These are phyloP conservation scores for Taxidea taxus DNA, from an alignment of 2,113 vertebrate species.

Conservation along the genomic window DNA sequence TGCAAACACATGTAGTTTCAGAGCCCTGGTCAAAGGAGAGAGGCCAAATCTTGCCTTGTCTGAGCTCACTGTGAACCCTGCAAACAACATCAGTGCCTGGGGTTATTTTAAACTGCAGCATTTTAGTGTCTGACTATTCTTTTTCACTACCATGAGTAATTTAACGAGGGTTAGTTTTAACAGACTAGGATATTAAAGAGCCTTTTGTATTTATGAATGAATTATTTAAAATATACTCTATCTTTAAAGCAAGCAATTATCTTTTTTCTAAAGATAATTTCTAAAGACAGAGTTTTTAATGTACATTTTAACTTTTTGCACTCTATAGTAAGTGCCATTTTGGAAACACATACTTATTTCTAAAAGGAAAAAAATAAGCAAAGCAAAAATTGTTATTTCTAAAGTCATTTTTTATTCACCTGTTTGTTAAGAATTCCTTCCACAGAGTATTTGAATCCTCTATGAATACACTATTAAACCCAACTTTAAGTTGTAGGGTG, in stretches of 20 bases:
- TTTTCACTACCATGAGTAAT: neutral
- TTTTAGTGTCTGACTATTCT: neutral
- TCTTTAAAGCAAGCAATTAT: conserved; percentile 42
- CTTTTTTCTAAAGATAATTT: conserved; percentile 38
- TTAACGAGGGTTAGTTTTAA: conserved; percentile 33
- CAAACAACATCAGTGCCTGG: neutral
- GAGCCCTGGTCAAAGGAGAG: conserved; percentile 17
- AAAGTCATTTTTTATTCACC: neutral
- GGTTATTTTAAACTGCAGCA: conserved; percentile 17
- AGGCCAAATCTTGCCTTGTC: neutral
- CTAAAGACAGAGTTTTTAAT: conserved; percentile 12
- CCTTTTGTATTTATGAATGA: conserved; percentile 50
- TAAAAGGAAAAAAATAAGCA: neutral
- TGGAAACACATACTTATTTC: conserved; percentile 35
- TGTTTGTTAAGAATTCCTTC: neutral
- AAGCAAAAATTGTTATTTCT: neutral
- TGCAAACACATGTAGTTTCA: neutral
- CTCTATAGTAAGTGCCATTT: neutral
- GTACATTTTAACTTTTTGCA: conserved; percentile 24
- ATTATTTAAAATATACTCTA: conserved; percentile 46
- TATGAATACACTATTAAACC: neutral
- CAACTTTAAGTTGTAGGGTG: neutral
- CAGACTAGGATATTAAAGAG: conserved; percentile 5
- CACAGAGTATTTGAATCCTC: neutral
- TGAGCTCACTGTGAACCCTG: conserved; percentile 15